A percentile compares a stretch with the other conserved stretches of the same genome.
Evolutionary conservation across 2,888 invertebrate genomes (phyloP).

Genomic region (Drosophila eohydei): DNA sequence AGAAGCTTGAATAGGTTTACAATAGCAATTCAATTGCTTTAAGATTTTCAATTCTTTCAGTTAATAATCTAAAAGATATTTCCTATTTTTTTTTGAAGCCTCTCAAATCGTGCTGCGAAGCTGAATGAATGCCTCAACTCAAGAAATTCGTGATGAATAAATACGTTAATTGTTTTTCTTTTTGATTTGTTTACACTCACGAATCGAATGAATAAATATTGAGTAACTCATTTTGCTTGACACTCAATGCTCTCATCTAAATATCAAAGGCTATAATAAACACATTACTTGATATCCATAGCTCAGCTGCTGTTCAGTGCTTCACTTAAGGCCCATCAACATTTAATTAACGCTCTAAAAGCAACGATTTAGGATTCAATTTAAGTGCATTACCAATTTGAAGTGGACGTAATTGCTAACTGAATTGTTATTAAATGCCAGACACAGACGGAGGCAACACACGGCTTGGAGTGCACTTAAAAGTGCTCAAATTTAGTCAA

Average conservation of each 20-base stretch:
- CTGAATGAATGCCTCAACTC: conserved; percentile 1
- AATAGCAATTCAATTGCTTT: not conserved
- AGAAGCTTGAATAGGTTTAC: not conserved
- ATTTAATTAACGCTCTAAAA: conserved; percentile 34
- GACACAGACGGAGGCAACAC: not conserved
- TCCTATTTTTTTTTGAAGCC: not conserved
- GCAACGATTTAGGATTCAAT: conserved; percentile 23
- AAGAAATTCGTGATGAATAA: conserved; percentile 14
- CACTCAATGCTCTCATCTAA: conserved; percentile 9
- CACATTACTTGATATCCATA: conserved; percentile 19
- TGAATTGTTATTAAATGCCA: conserved; percentile 17
- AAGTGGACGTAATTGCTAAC: conserved; percentile 28
- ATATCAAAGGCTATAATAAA: conserved; percentile 21
- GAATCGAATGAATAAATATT: conserved; percentile 19
- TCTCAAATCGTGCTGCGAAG: conserved; percentile 13
- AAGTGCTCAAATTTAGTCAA: not conserved
- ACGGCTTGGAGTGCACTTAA: not conserved
- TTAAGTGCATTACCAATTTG: conserved; percentile 12
- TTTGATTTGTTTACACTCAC: not conserved
- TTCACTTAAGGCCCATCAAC: conserved; percentile 3
- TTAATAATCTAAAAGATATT: not conserved
- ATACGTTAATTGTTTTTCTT: not conserved
- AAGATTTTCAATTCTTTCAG: not conserved
- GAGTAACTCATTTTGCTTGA: conserved; percentile 4
- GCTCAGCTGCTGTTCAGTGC: not conserved